Conservation (phyloP, 2,797 vertebrate genomes). For the Pterois miles region DNA sequence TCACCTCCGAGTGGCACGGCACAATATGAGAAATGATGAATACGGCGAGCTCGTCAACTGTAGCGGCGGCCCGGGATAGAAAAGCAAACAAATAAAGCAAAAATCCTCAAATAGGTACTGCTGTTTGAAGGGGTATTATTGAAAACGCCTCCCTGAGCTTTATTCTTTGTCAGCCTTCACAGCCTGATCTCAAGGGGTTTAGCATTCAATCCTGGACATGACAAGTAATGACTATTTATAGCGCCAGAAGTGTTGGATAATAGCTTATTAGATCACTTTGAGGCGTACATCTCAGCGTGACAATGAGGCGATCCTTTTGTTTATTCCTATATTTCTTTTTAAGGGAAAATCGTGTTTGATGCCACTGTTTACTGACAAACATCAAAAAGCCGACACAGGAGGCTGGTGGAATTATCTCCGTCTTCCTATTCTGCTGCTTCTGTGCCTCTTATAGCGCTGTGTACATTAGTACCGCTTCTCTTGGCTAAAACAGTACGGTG, state of each 20-base stretch:
- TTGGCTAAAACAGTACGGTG: background rate
- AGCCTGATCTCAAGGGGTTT: constrained; percentile 66
- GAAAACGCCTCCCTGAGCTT: constrained; percentile 48
- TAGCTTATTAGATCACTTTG: constrained; percentile 62
- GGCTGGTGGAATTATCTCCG: constrained; percentile 22
- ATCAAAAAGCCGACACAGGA: constrained; percentile 38
- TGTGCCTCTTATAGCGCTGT: constrained; percentile 19
- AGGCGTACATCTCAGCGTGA: constrained; percentile 39
- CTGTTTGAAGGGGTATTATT: constrained; percentile 61
- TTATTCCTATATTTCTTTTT: constrained; percentile 43
- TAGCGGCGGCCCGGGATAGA: background rate
- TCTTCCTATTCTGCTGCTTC: background rate
- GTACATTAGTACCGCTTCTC: constrained; percentile 21
- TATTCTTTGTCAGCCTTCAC: constrained; percentile 63
- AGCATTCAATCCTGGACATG: constrained; percentile 69
- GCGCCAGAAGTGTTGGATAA: constrained; percentile 56
- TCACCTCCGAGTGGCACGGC: constrained; percentile 49
- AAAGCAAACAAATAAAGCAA: constrained; percentile 44
- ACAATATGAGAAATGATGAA: constrained; percentile 50
- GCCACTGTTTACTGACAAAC: constrained; percentile 56
- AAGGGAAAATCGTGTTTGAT: constrained; percentile 49
- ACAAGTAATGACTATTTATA: constrained; percentile 74
- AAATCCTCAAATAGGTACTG: constrained; percentile 58
- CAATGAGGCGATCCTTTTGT: constrained; percentile 49
- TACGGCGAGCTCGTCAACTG: constrained; percentile 19